Percentiles rank a stretch among this genome's conserved stretches.
Conservation (phyloP, 37 sponge, comb jelly and placozoan genomes). For the Halisarca cf. caerulea region DNA sequence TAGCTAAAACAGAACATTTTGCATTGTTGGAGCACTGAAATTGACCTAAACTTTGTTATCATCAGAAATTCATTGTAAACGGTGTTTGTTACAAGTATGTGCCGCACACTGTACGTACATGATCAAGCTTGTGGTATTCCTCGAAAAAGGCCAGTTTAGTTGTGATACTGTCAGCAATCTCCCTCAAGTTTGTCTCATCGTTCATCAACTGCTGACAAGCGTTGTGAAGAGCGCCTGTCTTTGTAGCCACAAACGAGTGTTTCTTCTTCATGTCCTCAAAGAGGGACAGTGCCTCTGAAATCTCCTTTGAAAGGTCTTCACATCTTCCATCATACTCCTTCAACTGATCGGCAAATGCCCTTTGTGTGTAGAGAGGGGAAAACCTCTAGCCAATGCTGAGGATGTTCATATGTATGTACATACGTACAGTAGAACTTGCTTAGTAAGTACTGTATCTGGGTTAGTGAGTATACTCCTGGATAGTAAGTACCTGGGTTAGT, state of each 20-base stretch:
- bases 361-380: no score
- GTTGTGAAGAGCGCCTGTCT: conserved; percentile 87
- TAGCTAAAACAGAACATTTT: no score
- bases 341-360: conserved; percentile 72
- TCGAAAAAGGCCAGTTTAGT: conserved; percentile 88
- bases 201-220: conserved; percentile 92
- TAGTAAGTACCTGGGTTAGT: no score
- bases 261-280: conserved; percentile 73
- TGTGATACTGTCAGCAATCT: conserved; percentile 79
- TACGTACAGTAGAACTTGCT: no score
- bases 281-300: conserved; percentile 57
- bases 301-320: conserved; percentile 63
- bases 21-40: no score
- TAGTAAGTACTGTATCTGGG: no score
- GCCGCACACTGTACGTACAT: conserved; percentile 9
- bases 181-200: conserved; percentile 87
- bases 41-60: no score
- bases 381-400: no score
- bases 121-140: conserved; percentile 79
- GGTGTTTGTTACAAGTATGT: neutral
- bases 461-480: no score
- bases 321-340: conserved; percentile 75
- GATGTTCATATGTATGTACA: no score
- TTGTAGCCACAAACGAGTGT: conserved; percentile 74
- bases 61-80: no score